Base-by-base conservation (phyloP, 1,140 invertebrate genomes). In the Scaptodrosophila lebanonensis region DNA sequence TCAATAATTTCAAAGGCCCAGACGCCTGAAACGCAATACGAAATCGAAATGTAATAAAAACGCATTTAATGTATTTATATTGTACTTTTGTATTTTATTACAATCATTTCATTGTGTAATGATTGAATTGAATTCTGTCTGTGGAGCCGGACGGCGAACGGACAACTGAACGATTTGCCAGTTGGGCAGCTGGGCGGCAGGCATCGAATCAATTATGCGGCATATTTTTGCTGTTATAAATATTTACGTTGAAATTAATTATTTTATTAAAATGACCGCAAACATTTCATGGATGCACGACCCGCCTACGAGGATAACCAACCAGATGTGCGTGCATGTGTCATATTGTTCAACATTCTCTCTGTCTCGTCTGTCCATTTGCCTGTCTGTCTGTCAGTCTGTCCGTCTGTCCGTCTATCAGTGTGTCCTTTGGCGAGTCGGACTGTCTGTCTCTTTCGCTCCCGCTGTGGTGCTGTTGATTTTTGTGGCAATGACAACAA, bases 191-290 rank as follows among this genome's bases (percentile, higher is more conserved):
- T 66, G 62, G 66, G 54, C 12, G 22, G 27, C 59, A 57, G 66
- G 35, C 59, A 79, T 53, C 54, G 63, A 63, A 70, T 82, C 75
- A 82, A 82, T 82, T 82, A 83, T 82, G 70, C 66, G 69, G 66
- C 76, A 75, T 73, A 82, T 82, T 82, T 73, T 62, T 75, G 69
- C 75, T 75, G 69, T 47, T 75, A 82, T 82, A 82, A 82, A 82
- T 82, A 82, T 82, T 82, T 82, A 56, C 70, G 63, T 79, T 64
- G 75, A 73, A 82, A 82, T 82, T 82, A 82, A 82, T 82, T 82
- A 82, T 82, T 83, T 82, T 52, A 82, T 82, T 82, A 82, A 82
- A 82, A 82, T 82, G 76, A 82, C 75, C 75, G 75, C 75, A 82
- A 82, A 83, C 75, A 82, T 83, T 82, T 82, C 63, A 75, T 79